Conservation (phyloP, 2,888 invertebrate species). For the Drosophila barbarae region DNA sequence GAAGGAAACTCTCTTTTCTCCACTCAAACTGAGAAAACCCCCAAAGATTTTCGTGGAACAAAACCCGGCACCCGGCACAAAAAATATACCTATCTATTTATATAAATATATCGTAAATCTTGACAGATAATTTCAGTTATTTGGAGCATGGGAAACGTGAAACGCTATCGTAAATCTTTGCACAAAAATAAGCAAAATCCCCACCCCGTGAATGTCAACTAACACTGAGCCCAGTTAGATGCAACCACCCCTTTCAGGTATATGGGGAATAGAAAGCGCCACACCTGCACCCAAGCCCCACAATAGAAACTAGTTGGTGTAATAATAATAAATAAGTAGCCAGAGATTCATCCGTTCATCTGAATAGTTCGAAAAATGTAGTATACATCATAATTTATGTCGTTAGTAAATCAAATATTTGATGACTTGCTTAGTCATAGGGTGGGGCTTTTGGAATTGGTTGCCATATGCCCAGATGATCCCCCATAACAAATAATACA, state of each 20-base stretch:
- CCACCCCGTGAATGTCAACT: background rate
- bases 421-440: background rate
- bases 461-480: too few species aligned
- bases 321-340: slow-evolving; percentile 4
- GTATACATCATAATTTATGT: slow-evolving; percentile 1
- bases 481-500: background rate
- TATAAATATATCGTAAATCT: slow-evolving; percentile 27
- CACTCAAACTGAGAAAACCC: slow-evolving; percentile 10
- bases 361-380: background rate
- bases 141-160: slow-evolving; percentile 10
- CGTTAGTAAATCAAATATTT: background rate
- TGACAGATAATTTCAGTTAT: slow-evolving; percentile 10
- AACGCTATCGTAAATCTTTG: slow-evolving; percentile 22
- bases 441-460: background rate
- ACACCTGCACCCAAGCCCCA: background rate
- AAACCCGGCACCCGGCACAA: background rate
- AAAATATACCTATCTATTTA: background rate
- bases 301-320: background rate
- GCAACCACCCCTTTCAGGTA: background rate
- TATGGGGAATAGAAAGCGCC: background rate
- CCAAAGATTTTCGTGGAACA: slow-evolving; percentile 1
- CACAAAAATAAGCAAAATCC: background rate
- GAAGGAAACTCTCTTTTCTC: background rate
- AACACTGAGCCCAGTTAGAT: slow-evolving; percentile 5
- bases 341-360: background rate